Percentiles rank a stretch among this genome's conserved stretches.
These are phyloP conservation scores for Lethenteron reissneri DNA, from an alignment of 2,113 vertebrate species.

Conservation along the genomic window DNA sequence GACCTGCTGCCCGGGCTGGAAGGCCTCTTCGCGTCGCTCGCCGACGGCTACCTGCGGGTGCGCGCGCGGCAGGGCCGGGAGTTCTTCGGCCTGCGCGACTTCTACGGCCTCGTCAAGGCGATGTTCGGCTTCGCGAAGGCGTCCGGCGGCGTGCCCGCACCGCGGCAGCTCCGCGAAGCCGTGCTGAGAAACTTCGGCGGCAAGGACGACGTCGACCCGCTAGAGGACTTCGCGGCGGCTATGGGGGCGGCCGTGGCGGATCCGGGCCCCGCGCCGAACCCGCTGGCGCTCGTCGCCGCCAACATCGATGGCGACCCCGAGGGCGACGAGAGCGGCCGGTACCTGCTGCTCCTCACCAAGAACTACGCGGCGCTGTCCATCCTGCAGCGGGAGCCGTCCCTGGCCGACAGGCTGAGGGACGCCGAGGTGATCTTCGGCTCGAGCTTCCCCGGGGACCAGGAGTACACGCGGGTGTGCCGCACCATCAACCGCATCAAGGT, in stretches of 20 bases:
- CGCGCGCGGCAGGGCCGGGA: constrained; percentile 18
- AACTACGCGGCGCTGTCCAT: constrained; percentile 71
- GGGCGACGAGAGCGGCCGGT: constrained; percentile 23
- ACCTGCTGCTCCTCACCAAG: constrained; percentile 62
- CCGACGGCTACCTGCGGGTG: constrained; percentile 25
- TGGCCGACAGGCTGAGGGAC: no score
- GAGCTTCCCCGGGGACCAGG: constrained; percentile 75
- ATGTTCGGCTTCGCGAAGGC: constrained; percentile 21
- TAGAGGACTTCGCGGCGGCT: constrained; percentile 16
- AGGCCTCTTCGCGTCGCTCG: constrained; percentile 24
- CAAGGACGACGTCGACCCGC: constrained; percentile 21
- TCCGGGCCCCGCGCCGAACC: no score
- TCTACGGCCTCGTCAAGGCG: constrained; percentile 37
- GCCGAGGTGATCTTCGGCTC: constrained; percentile 77
- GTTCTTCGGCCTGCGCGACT: constrained; percentile 38
- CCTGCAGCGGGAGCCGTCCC: constrained; percentile 42
- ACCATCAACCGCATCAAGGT: constrained; percentile 85
- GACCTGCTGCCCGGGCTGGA: constrained; percentile 20
- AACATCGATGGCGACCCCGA: no score
- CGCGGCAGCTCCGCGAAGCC: constrained; percentile 21
- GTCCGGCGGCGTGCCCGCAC: constrained; percentile 16
- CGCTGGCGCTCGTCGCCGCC: no score
- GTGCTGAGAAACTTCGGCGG: constrained; percentile 38
- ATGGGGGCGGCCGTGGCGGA: no score
- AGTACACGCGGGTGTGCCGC: constrained; percentile 75